Percentiles rank a stretch among this genome's conserved stretches.
phyloP scores from a whole-genome alignment of 37 sponge, comb jelly and placozoan species.

The Trichoplax adhaerens region DNA sequence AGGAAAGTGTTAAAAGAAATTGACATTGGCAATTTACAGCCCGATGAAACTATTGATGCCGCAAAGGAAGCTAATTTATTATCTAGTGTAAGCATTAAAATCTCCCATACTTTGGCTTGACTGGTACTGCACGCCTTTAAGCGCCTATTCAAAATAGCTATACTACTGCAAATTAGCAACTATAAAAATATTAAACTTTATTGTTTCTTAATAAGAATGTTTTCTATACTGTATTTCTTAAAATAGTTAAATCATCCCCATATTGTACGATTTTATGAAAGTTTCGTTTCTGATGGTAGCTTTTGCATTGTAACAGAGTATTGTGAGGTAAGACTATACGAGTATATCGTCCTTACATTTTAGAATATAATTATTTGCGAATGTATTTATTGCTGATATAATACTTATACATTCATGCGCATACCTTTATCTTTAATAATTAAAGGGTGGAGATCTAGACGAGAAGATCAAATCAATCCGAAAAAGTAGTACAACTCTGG shows the following conservation, averaged over 20 bases:
- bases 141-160: too few relatives aligned
- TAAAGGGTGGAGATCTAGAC: conserved; percentile 85
- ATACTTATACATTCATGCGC: background rate
- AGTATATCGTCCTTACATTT: background rate
- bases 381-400: background rate
- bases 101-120: background rate
- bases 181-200: too few relatives aligned
- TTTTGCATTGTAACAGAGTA: conserved; percentile 95
- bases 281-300: conserved; percentile 70
- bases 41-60: conserved; percentile 74
- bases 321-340: conserved; percentile 63
- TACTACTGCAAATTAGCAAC: too few relatives aligned
- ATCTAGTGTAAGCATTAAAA: conserved; percentile 32
- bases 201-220: too few relatives aligned
- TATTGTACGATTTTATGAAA: conserved; percentile 85
- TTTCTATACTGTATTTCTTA: background rate
- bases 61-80: conserved; percentile 61
- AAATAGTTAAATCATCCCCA: conserved; percentile 78
- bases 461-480: conserved; percentile 47
- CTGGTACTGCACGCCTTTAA: too few relatives aligned
- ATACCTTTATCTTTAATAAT: background rate
- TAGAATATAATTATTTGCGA: background rate
- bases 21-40: conserved; percentile 40
- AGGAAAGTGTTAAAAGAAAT: conserved; percentile 82
- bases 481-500: conserved; percentile 26